Conservation (phyloP, 2,113 vertebrate genomes). For the Crocuta crocuta region DNA sequence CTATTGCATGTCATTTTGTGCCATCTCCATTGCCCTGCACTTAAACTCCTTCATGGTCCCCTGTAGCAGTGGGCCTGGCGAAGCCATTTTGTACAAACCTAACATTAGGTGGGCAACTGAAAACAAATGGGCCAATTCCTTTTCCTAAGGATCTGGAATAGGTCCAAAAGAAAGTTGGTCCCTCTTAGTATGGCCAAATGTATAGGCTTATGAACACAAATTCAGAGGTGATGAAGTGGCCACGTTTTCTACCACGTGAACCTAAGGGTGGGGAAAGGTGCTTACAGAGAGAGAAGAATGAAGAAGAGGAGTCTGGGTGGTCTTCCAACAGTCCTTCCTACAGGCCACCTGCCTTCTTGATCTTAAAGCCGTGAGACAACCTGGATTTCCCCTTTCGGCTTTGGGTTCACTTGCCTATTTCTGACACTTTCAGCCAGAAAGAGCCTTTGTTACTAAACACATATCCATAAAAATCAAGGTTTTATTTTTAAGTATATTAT, state of each 20-base stretch:
- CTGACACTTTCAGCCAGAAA: neutral
- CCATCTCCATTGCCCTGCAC: neutral
- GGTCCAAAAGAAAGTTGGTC: neutral
- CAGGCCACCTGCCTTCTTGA: neutral
- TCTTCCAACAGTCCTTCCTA: neutral
- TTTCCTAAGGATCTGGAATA: constrained; percentile 24
- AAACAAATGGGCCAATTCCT: neutral
- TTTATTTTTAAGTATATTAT: neutral
- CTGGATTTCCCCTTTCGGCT: neutral
- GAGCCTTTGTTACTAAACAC: neutral
- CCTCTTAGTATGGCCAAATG: neutral
- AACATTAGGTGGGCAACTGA: neutral
- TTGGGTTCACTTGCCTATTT: neutral
- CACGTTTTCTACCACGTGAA: neutral
- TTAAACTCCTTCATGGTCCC: neutral
- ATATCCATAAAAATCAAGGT: neutral
- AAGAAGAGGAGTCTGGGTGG: neutral
- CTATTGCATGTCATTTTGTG: neutral
- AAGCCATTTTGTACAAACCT: neutral
- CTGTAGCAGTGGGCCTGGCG: neutral
- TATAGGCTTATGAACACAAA: neutral
- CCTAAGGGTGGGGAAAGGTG: neutral
- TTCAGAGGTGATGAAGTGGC: neutral
- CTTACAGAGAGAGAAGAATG: neutral
- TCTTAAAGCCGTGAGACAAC: neutral